Base-by-base conservation (phyloP, 2,113 vertebrate genomes). In the Halichoerus grypus region DNA sequence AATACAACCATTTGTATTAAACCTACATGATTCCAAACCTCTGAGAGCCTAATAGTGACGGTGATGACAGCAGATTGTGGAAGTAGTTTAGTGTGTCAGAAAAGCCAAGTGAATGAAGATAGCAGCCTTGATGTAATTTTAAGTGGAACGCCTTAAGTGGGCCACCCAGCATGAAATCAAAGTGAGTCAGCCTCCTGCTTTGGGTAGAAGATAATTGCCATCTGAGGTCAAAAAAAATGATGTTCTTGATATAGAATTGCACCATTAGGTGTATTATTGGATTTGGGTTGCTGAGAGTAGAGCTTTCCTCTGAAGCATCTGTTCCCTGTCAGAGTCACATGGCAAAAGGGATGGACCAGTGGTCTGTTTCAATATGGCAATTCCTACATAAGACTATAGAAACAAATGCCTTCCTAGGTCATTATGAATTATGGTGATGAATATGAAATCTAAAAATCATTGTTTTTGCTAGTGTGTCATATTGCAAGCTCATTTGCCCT, bases 91-190 rank as follows among this genome's bases (percentile, higher is more conserved):
- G 86, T 81, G 69, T 92, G 83, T 95, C 93, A 81, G 89, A 80
- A 98, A 95, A 96, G n/a, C 51, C 86, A 93, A n/a, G 42, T 31
- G 57, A 89, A 61, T 49, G 72, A 65, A 69, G 51, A 95, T 69
- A 95, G 82, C 91, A 87, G 89, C 89, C 72, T 97, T 84, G 83
- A 96, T 95, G 82, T 95, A 55, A 71, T 93, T 95, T 83, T 94
- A 93, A 95, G 91, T 96, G 89, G 79, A 82, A 39, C 55, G 86
- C 95, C 61, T 80, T 93, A 94, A 95, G 94, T 88, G 87, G 97
- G 85, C 91, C 95, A 97, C 92, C 91, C 88, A 80, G 93, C 95
- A 88, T 96, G 95, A 97, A 95, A 95, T 97, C 95, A 96, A 69
- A 95, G 81, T 57, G 77, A 96, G 61, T 65, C 81, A 91, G 67